A percentile compares a stretch with the other conserved stretches of the same genome.
Conservation (phyloP, 1,140 invertebrate species). For the Onthophagus taurus region DNA sequence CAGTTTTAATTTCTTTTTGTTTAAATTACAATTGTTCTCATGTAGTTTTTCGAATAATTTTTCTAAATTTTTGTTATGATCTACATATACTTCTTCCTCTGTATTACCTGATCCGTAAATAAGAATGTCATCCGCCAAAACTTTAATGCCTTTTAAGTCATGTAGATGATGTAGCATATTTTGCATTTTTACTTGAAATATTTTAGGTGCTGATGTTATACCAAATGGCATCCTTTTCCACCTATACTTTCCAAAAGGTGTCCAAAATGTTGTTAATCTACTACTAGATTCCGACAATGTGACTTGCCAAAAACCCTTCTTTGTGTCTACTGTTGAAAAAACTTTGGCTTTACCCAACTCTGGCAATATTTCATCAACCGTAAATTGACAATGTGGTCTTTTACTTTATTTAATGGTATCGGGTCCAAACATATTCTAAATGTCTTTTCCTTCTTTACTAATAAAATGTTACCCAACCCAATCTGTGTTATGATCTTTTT, state of each 20-base stretch:
- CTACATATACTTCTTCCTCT: constrained; percentile 13
- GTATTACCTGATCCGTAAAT: constrained; percentile 1
- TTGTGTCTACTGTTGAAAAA: not conserved
- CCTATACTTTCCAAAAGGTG: not conserved
- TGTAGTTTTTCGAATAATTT: not conserved
- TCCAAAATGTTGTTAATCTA: not conserved
- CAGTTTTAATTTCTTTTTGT: not conserved
- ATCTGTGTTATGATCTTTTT: no score
- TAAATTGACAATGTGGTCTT: constrained; percentile 34
- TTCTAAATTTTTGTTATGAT: not conserved
- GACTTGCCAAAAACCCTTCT: constrained; percentile 3
- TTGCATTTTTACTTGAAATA: constrained; percentile 4
- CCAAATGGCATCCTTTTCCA: not conserved
- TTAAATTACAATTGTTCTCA: not conserved
- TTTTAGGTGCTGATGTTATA: not conserved
- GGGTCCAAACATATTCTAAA: no score
- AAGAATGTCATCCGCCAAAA: constrained; percentile 1
- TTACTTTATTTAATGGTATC: constrained; percentile 38
- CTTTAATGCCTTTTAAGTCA: not conserved
- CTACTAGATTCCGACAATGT: not conserved
- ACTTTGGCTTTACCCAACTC: constrained; percentile 13
- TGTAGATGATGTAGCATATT: not conserved
- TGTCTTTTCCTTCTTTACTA: no score
- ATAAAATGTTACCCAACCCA: no score
- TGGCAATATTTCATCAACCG: constrained; percentile 33